A percentile compares a stretch with the other conserved stretches of the same genome.
phyloP scores from a whole-genome alignment of 2,888 invertebrate genomes.

The Drosophila pseudotalamancana region DNA sequence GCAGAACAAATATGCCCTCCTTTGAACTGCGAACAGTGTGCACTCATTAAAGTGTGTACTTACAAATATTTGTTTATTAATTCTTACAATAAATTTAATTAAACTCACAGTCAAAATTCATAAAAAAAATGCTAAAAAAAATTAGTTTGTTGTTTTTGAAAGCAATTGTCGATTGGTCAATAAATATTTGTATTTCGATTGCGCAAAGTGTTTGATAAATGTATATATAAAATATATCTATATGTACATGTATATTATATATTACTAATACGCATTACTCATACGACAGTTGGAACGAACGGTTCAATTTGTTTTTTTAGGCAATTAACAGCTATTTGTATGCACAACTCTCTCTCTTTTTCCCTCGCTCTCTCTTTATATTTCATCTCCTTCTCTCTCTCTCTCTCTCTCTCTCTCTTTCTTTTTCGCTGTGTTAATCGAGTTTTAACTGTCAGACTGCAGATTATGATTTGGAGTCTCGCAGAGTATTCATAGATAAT shows the following conservation, averaged over 20 bases:
- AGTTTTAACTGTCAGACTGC: no score
- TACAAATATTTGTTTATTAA: no score
- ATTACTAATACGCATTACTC: slow-evolving; percentile 7
- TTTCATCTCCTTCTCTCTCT: not conserved
- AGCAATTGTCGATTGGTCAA: slow-evolving; percentile 12
- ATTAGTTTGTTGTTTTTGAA: slow-evolving; percentile 5
- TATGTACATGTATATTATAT: not conserved
- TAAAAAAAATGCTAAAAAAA: slow-evolving; percentile 9
- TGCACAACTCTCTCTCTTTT: not conserved
- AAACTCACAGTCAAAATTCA: no score
- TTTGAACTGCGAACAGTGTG: no score
- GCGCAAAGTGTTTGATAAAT: slow-evolving; percentile 5
- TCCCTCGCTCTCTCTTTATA: not conserved
- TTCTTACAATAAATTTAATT: no score
- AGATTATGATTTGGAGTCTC: no score
- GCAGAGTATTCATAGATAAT: no score
- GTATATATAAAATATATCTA: slow-evolving; percentile 5
- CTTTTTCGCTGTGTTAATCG: no score
- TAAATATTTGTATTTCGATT: slow-evolving; percentile 1
- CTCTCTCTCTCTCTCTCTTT: not conserved
- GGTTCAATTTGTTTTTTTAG: slow-evolving; percentile 3
- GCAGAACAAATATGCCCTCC: no score
- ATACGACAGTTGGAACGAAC: slow-evolving; percentile 4
- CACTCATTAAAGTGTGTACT: no score
- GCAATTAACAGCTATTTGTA: slow-evolving; percentile 8